Conservation (phyloP, 2,888 invertebrate species). For the Drosophila sordidapex region DNA sequence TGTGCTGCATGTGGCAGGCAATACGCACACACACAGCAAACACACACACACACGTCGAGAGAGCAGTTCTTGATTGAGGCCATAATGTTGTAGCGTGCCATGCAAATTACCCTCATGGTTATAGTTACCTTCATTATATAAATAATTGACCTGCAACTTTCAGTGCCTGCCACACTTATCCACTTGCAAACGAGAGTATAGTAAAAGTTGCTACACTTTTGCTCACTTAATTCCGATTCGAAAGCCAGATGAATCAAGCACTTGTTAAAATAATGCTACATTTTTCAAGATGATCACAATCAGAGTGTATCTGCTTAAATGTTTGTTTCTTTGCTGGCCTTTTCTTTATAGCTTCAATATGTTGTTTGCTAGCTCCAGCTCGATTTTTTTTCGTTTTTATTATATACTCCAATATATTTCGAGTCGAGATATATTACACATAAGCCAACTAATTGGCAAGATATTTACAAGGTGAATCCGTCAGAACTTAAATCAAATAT, state of each 20-base stretch:
- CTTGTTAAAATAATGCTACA: accelerated
- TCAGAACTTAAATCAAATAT: background rate
- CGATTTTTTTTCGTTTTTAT: background rate
- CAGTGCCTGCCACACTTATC: slow-evolving; percentile 1
- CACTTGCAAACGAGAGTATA: background rate
- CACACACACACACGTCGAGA: background rate
- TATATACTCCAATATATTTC: background rate
- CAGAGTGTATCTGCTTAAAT: background rate
- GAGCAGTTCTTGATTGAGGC: slow-evolving; percentile 29
- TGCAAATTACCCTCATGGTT: slow-evolving; percentile 47
- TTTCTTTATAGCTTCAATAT: too few relatives aligned
- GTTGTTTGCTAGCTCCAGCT: too few relatives aligned
- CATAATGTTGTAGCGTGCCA: slow-evolving; percentile 50
- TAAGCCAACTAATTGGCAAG: background rate
- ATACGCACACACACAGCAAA: slow-evolving; percentile 11
- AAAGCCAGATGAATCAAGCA: background rate
- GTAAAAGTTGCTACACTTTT: background rate
- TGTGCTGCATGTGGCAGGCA: slow-evolving; percentile 44
- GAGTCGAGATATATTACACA: too few relatives aligned
- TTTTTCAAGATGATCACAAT: background rate
- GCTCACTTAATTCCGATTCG: background rate
- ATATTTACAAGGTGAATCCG: background rate
- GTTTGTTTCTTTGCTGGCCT: too few relatives aligned
- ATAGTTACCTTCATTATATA: slow-evolving; percentile 15
- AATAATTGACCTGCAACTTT: slow-evolving; percentile 9